Percentiles rank a stretch among this genome's conserved stretches.
phyloP scores from a whole-genome alignment of 2,113 vertebrate species.

The Agelaius phoeniceus region DNA sequence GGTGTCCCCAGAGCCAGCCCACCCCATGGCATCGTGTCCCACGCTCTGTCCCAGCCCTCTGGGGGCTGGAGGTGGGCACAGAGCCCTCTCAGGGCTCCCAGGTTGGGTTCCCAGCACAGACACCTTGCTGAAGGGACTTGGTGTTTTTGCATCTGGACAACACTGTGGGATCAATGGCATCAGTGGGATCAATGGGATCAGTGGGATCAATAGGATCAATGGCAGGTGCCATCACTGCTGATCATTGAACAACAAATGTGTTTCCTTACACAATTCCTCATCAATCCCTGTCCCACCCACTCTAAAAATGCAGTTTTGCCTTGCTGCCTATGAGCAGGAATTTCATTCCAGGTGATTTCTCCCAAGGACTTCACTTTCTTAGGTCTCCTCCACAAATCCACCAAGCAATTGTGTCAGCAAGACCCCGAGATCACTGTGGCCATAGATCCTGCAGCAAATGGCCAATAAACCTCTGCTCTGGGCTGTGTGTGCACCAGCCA shows the following conservation, averaged over 20 bases:
- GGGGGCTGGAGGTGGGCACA: background rate
- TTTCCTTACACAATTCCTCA: background rate
- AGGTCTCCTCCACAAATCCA: background rate
- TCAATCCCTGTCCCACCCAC: background rate
- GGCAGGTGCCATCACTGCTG: background rate
- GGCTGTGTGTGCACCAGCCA: background rate
- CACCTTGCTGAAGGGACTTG: background rate
- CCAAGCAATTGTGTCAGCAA: background rate
- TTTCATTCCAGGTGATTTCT: background rate
- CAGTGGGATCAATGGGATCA: background rate
- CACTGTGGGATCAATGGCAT: background rate
- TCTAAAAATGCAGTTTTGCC: background rate
- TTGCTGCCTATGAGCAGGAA: background rate
- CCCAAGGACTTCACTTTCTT: background rate
- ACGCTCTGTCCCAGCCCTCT: accelerated
- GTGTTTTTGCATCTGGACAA: background rate
- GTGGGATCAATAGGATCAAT: background rate
- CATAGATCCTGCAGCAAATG: background rate
- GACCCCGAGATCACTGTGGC: background rate
- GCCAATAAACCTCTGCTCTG: background rate
- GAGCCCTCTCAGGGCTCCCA: background rate
- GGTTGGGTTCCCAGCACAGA: background rate
- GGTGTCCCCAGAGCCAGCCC: background rate
- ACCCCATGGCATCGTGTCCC: accelerated
- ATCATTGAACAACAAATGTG: background rate